These are phyloP conservation scores for Boulengeromyrus knoepffleri DNA, from an alignment of 2,113 vertebrate species.

Conservation along the genomic window DNA sequence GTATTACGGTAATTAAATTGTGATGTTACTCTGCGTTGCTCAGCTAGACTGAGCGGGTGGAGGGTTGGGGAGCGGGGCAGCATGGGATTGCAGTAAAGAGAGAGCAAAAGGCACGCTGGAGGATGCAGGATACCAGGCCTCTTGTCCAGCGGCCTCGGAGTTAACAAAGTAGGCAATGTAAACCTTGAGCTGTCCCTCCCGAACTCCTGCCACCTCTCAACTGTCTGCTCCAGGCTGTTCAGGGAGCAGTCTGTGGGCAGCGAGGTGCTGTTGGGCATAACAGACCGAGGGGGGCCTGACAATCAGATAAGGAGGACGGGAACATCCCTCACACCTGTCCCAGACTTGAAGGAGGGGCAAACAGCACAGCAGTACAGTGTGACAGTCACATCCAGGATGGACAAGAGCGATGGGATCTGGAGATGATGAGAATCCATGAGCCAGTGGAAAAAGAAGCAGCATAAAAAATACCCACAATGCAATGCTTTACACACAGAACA, in stretches of 20 bases:
- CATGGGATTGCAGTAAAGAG: neutral
- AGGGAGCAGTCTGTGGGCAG: neutral
- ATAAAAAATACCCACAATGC: neutral
- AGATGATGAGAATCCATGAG: neutral
- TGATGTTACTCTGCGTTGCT: neutral
- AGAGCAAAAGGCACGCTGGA: neutral
- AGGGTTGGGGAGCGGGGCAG: neutral
- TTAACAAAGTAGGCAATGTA: neutral
- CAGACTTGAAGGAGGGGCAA: slow-evolving; percentile 51
- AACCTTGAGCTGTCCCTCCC: neutral
- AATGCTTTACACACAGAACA: neutral
- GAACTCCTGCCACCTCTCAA: neutral
- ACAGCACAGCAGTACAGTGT: slow-evolving; percentile 30
- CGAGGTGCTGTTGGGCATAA: slow-evolving; percentile 44
- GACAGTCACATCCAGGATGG: neutral
- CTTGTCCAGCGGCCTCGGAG: neutral
- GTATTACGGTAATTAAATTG: neutral
- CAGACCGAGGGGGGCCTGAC: slow-evolving; percentile 40
- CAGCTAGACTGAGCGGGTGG: neutral
- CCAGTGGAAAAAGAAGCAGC: neutral
- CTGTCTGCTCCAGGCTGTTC: neutral
- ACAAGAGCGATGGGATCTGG: neutral
- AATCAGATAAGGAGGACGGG: slow-evolving; percentile 61
- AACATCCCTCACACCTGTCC: slow-evolving; percentile 60
- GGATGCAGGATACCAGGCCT: neutral